These are phyloP conservation scores for Aspidapion aeneum DNA, from an alignment of 2,888 invertebrate genomes.

Conservation along the genomic window DNA sequence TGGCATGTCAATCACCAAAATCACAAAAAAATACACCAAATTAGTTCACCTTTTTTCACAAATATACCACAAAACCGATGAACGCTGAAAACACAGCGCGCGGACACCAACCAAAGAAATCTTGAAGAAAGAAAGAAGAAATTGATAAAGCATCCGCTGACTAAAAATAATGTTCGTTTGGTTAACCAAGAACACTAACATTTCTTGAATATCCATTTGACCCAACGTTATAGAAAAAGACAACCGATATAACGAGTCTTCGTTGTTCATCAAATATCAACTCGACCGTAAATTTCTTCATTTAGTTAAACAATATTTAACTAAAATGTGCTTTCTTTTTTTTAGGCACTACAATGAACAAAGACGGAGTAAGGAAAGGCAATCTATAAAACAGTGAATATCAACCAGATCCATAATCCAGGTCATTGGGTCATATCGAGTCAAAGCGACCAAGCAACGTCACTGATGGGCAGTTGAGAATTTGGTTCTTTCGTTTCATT, in stretches of 20 bases:
- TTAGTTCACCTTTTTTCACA: not conserved
- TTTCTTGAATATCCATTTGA: no score
- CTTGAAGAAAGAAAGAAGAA: not conserved
- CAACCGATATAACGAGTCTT: not conserved
- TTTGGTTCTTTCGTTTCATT: not conserved
- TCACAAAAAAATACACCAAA: not conserved
- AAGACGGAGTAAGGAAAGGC: not conserved
- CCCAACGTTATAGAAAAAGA: no score
- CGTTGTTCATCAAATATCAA: not conserved
- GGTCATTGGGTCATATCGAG: not conserved
- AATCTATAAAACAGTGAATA: not conserved
- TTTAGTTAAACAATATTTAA: not conserved
- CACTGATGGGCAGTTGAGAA: not conserved
- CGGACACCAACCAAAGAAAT: not conserved
- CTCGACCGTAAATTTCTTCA: not conserved
- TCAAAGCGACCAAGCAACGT: not conserved
- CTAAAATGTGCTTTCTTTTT: not conserved
- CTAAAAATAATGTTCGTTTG: no score
- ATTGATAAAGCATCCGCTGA: not conserved
- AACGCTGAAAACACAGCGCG: not conserved
- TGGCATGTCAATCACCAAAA: not conserved
- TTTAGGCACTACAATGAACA: not conserved
- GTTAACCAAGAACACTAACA: no score
- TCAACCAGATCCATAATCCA: not conserved
- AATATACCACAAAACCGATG: not conserved